These are phyloP conservation scores for Bombus vancouverensis DNA, from an alignment of 1,140 invertebrate species.

Conservation along the genomic window DNA sequence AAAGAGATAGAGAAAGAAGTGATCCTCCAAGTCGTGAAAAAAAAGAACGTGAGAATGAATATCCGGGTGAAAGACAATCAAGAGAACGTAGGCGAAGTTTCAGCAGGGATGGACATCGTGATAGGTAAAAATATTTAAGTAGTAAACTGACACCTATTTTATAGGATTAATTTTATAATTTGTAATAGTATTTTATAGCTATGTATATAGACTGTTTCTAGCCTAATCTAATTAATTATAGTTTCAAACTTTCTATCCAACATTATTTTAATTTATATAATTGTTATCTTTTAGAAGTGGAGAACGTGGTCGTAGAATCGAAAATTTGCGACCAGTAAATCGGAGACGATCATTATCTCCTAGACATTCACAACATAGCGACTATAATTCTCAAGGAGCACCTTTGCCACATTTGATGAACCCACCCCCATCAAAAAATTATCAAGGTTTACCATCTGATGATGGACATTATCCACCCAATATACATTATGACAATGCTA, in stretches of 20 bases:
- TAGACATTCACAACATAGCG: constrained; percentile 74
- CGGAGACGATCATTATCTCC: constrained; percentile 77
- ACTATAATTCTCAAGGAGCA: constrained; percentile 71
- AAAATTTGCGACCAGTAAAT: constrained; percentile 75
- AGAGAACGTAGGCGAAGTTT: constrained; percentile 78
- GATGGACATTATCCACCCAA: constrained; percentile 77
- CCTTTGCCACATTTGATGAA: constrained; percentile 73
- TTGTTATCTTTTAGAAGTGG: constrained; percentile 67
- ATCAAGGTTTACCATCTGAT: constrained; percentile 69
- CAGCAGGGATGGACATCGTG: constrained; percentile 78
- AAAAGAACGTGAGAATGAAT: constrained; percentile 74
- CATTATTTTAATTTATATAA: neutral
- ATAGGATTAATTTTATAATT: neutral
- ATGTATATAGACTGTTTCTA: neutral
- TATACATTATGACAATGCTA: constrained; percentile 79
- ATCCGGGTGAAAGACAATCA: constrained; percentile 73
- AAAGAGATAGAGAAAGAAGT: constrained; percentile 67
- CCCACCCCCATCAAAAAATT: constrained; percentile 72
- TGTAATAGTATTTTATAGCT: neutral
- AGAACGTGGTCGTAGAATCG: constrained; percentile 74
- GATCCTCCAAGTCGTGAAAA: constrained; percentile 67
- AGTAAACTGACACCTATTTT: neutral
- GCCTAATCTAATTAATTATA: neutral
- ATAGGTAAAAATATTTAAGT: constrained; percentile 68
- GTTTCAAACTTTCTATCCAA: neutral